These are phyloP conservation scores for Psittacara wagleri DNA, from an alignment of 2,113 vertebrate genomes.

Conservation along the genomic window DNA sequence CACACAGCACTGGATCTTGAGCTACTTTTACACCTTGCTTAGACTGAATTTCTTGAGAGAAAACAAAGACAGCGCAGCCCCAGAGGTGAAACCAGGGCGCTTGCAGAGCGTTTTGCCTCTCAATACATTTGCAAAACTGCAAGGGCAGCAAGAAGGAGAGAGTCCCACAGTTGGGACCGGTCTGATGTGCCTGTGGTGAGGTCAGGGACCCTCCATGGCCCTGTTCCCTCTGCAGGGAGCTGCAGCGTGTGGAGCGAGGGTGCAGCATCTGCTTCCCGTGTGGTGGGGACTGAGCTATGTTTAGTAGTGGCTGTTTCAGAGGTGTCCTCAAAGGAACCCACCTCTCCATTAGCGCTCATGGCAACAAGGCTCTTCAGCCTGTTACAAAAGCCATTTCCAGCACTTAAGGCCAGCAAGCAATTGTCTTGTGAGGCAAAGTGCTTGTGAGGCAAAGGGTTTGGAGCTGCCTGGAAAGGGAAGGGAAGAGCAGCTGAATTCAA, in stretches of 20 bases:
- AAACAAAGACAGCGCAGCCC: background rate
- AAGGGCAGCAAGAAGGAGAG: too few species aligned
- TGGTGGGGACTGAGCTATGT: background rate
- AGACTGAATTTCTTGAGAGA: background rate
- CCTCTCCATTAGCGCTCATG: background rate
- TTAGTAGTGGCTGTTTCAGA: background rate
- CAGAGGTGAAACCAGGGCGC: background rate
- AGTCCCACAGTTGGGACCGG: background rate
- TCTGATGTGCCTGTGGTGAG: background rate
- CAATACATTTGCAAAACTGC: background rate
- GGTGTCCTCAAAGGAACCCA: background rate
- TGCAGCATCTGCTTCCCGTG: background rate
- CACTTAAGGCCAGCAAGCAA: background rate
- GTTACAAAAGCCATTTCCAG: background rate
- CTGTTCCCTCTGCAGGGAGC: background rate
- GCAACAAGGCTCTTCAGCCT: background rate
- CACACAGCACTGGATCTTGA: background rate
- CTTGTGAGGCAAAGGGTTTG: background rate
- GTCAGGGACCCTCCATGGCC: background rate
- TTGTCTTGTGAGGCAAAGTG: background rate
- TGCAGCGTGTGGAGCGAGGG: background rate
- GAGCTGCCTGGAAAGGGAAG: background rate
- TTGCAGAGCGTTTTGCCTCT: background rate
- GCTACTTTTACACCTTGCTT: background rate
- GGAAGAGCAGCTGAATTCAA: background rate